Conservation (phyloP, 2,797 vertebrate species). For the Pygocentrus nattereri region DNA sequence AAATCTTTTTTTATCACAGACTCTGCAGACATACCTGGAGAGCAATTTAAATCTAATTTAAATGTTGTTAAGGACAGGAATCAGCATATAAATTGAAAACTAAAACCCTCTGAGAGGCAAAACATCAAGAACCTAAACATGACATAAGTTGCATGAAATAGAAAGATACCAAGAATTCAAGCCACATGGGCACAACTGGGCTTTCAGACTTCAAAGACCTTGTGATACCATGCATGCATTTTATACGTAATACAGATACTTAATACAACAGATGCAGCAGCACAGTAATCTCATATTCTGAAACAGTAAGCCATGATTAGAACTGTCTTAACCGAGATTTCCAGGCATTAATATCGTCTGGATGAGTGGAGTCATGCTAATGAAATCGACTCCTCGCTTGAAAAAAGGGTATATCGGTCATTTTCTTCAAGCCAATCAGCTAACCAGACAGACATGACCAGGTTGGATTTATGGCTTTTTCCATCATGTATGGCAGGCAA, state of each 20-base stretch:
- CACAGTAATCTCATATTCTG: conserved; percentile 1
- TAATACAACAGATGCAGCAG: background rate
- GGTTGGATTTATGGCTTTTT: background rate
- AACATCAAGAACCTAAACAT: conserved; percentile 35
- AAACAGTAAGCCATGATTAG: conserved; percentile 15
- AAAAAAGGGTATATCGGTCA: background rate
- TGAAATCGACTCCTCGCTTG: background rate
- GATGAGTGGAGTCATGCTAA: background rate
- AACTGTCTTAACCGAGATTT: background rate
- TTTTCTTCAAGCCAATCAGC: background rate
- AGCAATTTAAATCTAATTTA: conserved; percentile 50
- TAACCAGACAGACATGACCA: background rate
- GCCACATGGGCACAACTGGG: background rate
- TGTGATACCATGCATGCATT: background rate
- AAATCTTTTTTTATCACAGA: conserved; percentile 40
- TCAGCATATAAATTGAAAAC: conserved; percentile 52
- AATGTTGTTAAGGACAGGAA: conserved; percentile 33
- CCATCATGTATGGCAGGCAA: background rate
- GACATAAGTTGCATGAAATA: conserved; percentile 39
- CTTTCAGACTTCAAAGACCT: background rate
- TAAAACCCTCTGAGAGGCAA: conserved; percentile 15
- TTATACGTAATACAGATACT: background rate
- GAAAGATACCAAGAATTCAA: background rate
- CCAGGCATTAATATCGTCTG: background rate
- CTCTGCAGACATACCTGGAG: conserved; percentile 32